Evolutionary conservation across 2,797 vertebrate species (phyloP).

Genomic region (Percopsis omiscomaycus): DNA sequence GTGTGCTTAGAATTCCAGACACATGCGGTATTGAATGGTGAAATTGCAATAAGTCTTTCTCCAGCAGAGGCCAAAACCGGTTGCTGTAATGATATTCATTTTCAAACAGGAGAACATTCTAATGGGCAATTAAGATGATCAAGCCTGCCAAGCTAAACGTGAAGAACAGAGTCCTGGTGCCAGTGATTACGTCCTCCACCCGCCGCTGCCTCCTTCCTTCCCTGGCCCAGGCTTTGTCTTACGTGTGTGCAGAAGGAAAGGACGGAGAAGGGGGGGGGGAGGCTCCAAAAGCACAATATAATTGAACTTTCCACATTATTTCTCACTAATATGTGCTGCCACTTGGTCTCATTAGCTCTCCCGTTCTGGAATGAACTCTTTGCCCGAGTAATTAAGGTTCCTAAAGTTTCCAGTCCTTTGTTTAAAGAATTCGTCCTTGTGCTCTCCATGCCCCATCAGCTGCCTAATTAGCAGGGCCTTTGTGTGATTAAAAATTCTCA

Average conservation of each 20-base stretch:
- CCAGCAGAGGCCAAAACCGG: constrained; percentile 72
- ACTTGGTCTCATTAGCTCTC: constrained; percentile 96
- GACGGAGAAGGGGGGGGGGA: constrained; percentile 66
- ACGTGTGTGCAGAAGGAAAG: constrained; percentile 77
- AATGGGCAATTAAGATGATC: constrained; percentile 89
- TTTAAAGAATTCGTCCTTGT: constrained; percentile 99
- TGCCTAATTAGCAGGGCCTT: constrained; percentile 99
- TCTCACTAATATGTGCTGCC: constrained; percentile 87
- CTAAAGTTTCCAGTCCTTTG: constrained; percentile 99
- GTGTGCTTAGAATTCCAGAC: constrained; percentile 76
- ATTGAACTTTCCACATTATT: constrained; percentile 88
- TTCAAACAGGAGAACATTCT: constrained; percentile 85
- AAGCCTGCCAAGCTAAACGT: constrained; percentile 84
- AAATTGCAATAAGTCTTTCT: constrained; percentile 75
- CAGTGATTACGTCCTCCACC: constrained; percentile 76
- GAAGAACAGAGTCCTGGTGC: constrained; percentile 77
- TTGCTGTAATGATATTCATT: constrained; percentile 84
- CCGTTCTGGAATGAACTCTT: constrained; percentile 99
- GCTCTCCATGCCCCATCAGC: constrained; percentile 99
- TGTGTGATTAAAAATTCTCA: constrained; percentile 99
- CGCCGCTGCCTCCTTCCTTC: constrained; percentile 64
- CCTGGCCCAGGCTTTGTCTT: constrained; percentile 77
- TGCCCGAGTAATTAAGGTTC: constrained; percentile 99
- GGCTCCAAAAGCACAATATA: constrained; percentile 85
- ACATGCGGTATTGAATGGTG: constrained; percentile 70